Percentiles rank a stretch among this genome's conserved stretches.
These are phyloP conservation scores for Ceratina japonica DNA, from an alignment of 1,140 invertebrate genomes.

Conservation along the genomic window DNA sequence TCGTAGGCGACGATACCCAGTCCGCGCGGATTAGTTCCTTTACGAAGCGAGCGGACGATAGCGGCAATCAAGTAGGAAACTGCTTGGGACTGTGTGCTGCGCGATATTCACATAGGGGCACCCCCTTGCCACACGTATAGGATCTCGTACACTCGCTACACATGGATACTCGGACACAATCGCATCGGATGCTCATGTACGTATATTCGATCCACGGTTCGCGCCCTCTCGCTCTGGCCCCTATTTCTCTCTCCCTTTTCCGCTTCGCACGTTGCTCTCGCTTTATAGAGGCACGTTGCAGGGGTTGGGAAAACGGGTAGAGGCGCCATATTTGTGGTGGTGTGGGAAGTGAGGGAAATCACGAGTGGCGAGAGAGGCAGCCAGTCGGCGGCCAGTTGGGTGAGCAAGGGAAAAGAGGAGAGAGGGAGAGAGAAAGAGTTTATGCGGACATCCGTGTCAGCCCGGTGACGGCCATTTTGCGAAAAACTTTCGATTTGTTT, in stretches of 20 bases:
- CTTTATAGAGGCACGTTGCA: slow-evolving; percentile 63
- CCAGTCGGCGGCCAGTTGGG: slow-evolving; percentile 56
- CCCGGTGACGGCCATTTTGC: slow-evolving; percentile 79
- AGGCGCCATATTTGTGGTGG: slow-evolving; percentile 80
- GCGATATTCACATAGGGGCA: slow-evolving; percentile 78
- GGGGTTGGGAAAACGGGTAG: slow-evolving; percentile 76
- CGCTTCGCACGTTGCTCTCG: slow-evolving; percentile 37
- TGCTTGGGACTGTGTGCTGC: slow-evolving; percentile 79
- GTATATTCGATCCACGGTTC: slow-evolving; percentile 41
- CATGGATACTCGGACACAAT: slow-evolving; percentile 54
- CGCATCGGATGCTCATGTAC: slow-evolving; percentile 38
- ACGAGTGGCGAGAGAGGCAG: slow-evolving; percentile 73
- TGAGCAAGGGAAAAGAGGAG: slow-evolving; percentile 42
- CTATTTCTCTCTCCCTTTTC: slow-evolving; percentile 10
- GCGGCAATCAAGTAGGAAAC: slow-evolving; percentile 80
- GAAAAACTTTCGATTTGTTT: slow-evolving; percentile 79
- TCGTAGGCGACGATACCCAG: slow-evolving; percentile 41
- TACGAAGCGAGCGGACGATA: slow-evolving; percentile 75
- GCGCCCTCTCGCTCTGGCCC: slow-evolving; percentile 45
- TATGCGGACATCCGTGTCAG: slow-evolving; percentile 77
- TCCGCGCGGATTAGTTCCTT: slow-evolving; percentile 75
- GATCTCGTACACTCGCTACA: slow-evolving; percentile 56
- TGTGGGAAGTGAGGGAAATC: slow-evolving; percentile 78
- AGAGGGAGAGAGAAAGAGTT: slow-evolving; percentile 60
- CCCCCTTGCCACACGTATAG: slow-evolving; percentile 69